Evolutionary conservation across 2,113 vertebrate genomes (phyloP), one percentile per base, ranked within the genome.

Genomic region (Pachypanchax playfairii): DNA sequence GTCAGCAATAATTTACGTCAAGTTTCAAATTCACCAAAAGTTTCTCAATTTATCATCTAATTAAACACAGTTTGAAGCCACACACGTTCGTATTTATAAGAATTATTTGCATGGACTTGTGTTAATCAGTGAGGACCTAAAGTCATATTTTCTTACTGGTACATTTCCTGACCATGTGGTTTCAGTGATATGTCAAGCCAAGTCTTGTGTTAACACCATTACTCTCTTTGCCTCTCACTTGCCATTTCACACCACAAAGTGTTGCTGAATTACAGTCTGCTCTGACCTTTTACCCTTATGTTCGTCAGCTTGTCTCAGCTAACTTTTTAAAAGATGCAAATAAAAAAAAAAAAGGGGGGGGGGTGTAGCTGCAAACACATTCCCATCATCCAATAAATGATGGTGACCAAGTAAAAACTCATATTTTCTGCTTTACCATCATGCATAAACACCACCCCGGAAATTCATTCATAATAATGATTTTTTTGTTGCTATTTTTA

Each of bases 11-110:
- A 35, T 17, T 17, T 39, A 17, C 5, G n/a, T 20, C 17, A 13
- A 6, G 55, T 29, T 46, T 56, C 26, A 28, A 33, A 12, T 51
- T 36, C 60, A 28, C 48, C 29, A 50, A 64, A 64, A 55, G 21
- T 39, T 28, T 57, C 26, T 39, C 18, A 39, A 62, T 59, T 52
- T 25, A 41, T 56, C 46, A 66, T 48, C 2, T 2, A n/a, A 36
- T 11, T 18, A 44, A 59, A 1, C 18, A 31, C 15, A 29, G 11
- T 15, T 42, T n/a, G 13, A 55, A 48, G 36, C 33, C 12, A 29
- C 33, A n/a, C 25, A 17, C n/a, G 17, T 5, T 44, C 24, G 29
- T 31, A 14, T 29, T 10, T 33, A 5, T 31, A 6, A 12, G 13
- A 35, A 8, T 46, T 46, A 5, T 14, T 11, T 38, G 52, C 14